phyloP scores from a whole-genome alignment of 2,888 invertebrate genomes.

The Bombylius major region DNA sequence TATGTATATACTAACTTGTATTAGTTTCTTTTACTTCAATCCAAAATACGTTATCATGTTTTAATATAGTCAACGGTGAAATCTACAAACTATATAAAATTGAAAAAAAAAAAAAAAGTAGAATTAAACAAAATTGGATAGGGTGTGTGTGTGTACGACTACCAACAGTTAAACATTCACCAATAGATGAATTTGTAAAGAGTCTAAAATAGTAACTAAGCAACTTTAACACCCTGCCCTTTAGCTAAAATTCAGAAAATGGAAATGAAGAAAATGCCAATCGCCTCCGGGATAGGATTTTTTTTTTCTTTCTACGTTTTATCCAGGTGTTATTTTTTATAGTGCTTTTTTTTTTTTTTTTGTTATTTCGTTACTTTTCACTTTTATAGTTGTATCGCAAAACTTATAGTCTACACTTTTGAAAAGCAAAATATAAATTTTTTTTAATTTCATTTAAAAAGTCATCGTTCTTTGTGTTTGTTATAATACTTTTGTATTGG shows the following conservation, averaged over 20 bases:
- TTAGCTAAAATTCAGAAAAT: conserved; percentile 2
- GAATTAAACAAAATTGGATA: not conserved
- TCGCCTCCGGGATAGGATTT: conserved; percentile 4
- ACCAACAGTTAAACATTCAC: not conserved
- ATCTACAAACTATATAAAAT: not conserved
- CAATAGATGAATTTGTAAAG: too few relatives aligned
- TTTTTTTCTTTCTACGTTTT: not conserved
- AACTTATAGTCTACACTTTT: too few relatives aligned
- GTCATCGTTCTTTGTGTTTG: not conserved
- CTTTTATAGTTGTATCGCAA: too few relatives aligned
- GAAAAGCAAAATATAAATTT: not conserved
- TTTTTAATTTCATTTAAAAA: not conserved
- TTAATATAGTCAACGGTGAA: not conserved
- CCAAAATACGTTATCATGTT: not conserved
- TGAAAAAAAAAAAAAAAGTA: too few relatives aligned
- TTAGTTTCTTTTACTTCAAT: not conserved
- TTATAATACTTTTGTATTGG: not conserved
- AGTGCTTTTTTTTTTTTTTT: not conserved
- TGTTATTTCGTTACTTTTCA: too few relatives aligned
- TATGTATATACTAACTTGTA: too few relatives aligned
- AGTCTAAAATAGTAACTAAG: not conserved
- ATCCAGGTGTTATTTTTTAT: not conserved
- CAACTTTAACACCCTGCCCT: not conserved
- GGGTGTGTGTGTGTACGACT: not conserved
- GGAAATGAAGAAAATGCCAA: conserved; percentile 7